Conservation (phyloP, 2,888 invertebrate species). For the Pachydiplax longipennis region DNA sequence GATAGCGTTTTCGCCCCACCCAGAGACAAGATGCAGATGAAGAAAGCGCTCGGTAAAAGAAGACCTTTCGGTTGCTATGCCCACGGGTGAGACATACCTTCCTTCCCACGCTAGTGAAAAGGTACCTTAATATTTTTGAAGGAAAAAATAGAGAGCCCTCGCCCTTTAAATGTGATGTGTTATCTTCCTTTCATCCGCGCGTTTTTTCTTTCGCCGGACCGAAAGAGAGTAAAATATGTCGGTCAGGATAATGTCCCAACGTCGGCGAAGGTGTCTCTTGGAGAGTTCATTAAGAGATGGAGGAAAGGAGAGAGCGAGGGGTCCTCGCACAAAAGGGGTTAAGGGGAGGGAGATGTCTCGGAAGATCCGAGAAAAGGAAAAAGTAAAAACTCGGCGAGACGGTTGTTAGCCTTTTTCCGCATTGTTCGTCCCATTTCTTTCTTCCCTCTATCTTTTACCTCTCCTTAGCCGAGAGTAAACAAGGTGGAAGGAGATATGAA, state of each 20-base stretch:
- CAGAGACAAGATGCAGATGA: background rate
- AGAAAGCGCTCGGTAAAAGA: background rate
- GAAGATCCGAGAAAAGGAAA: background rate
- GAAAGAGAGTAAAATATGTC: slow-evolving; percentile 13
- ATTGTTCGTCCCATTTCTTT: background rate
- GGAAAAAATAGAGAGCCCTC: background rate
- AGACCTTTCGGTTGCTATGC: background rate
- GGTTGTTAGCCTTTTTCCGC: background rate
- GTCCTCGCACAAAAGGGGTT: background rate
- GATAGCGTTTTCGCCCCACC: background rate
- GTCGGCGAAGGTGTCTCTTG: background rate
- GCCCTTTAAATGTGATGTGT: background rate
- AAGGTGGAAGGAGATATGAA: background rate
- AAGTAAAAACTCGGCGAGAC: background rate
- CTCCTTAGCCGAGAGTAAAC: background rate
- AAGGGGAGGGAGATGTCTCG: background rate
- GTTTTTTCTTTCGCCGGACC: background rate
- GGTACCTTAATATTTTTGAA: background rate
- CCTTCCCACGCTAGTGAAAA: background rate
- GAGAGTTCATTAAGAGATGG: slow-evolving; percentile 24
- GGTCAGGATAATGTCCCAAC: background rate
- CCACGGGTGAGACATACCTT: background rate
- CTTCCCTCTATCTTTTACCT: background rate
- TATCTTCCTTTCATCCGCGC: background rate
- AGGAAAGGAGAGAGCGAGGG: background rate